Evolutionary conservation across 2,888 invertebrate genomes (phyloP).

Genomic region (Vannuccia rotundouncinata): DNA sequence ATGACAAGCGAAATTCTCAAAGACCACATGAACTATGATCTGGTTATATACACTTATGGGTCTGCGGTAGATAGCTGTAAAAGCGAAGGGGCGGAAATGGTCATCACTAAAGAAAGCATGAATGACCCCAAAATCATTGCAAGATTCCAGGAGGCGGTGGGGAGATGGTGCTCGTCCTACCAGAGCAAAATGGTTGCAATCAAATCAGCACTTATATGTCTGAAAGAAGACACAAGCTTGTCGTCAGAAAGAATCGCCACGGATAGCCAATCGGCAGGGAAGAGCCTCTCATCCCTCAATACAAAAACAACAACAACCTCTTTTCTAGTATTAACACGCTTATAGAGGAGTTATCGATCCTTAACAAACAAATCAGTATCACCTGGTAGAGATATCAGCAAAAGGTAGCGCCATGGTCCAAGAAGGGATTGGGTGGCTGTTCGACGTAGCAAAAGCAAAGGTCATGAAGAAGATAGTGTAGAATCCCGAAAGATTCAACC

Average conservation of each 20-base stretch:
- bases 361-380: background rate
- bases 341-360: background rate
- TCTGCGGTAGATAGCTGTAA: conserved; percentile 25
- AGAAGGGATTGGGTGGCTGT: no score
- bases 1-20: background rate
- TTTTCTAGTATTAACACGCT: background rate
- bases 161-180: conserved; percentile 8
- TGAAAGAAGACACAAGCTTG: background rate
- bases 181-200: background rate
- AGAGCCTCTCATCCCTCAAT: background rate
- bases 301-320: background rate
- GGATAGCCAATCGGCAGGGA: conserved; percentile 16
- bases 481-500: no score
- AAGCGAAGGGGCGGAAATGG: background rate
- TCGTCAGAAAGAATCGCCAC: background rate
- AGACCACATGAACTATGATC: conserved; percentile 4
- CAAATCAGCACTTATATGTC: background rate
- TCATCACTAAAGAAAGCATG: background rate
- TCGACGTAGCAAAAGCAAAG: no score
- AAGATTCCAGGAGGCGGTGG: background rate
- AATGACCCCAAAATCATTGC: background rate
- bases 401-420: no score
- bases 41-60: conserved; percentile 1
- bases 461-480: no score
- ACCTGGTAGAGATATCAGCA: no score